A percentile compares a stretch with the other conserved stretches of the same genome.
These are phyloP conservation scores for Oophaga sylvatica DNA, from an alignment of 2,797 vertebrate genomes.

Conservation along the genomic window DNA sequence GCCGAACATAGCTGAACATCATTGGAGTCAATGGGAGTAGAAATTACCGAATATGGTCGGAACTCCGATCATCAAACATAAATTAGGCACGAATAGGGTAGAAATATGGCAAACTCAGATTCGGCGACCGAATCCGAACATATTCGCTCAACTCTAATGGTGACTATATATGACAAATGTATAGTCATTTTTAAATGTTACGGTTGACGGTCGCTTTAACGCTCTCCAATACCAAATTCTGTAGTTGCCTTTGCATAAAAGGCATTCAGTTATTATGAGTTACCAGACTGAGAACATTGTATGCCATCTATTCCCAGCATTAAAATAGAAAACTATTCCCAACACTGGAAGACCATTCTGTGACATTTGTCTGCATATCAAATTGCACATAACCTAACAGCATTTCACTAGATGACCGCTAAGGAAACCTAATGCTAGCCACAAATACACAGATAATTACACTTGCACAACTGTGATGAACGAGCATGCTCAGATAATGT, in stretches of 20 bases:
- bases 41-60: too few relatives aligned
- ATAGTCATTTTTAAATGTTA: too few relatives aligned
- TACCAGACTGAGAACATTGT: neutral
- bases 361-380: neutral
- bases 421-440: neutral
- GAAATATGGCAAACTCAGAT: too few relatives aligned
- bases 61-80: too few relatives aligned
- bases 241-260: neutral
- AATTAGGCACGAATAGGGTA: too few relatives aligned
- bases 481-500: too few relatives aligned
- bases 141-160: too few relatives aligned
- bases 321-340: neutral
- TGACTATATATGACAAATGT: too few relatives aligned
- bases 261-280: neutral
- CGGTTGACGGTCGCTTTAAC: neutral
- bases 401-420: neutral
- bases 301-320: neutral
- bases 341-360: neutral
- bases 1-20: too few relatives aligned
- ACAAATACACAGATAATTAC: neutral
- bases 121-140: too few relatives aligned
- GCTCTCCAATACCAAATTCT: neutral
- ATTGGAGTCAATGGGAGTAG: too few relatives aligned
- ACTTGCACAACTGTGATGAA: too few relatives aligned
- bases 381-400: neutral